Evolutionary conservation across 2,888 invertebrate species (phyloP), one percentile per base, ranked within the genome.

Genomic region (Drosophila robusta): DNA sequence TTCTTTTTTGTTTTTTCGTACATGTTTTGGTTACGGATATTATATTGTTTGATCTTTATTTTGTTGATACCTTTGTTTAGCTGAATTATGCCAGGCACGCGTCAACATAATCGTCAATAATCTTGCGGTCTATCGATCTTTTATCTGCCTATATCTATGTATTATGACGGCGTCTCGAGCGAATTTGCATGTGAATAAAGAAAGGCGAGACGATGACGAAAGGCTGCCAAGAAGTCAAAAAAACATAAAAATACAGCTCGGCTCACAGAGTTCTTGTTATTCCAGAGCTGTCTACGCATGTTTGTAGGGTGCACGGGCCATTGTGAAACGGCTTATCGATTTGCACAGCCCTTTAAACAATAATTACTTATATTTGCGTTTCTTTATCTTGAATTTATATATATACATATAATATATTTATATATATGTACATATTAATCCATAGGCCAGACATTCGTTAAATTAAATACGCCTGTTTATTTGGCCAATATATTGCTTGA

Each of bases 81-180:
- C 18, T 18, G 7, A 29, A 49, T 39, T 56, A 84, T 86, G 80
- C 80, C 69, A 74, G 74, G 64, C 83, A 88, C 77, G 89, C 80
- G 61, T 64, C 70, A 73, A 44, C 79, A 85, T 78, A 72, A 75
- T 78, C 60, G 51, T 73, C 78, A 78, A 73, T 78, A 70, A 61
- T 69, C 49, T 55, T 56, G 57, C 52, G 55, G 45, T 74, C 45
- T 42, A 73, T 64, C 50, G 73, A 51, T 64, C 32, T 64, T 54
- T 75, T 61, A 64, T 73, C 55, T 58, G 69, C 38, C 64, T 52
- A 75, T 68, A 68, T 65, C 56, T 65, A 77, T 64, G 56, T 24
- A 32, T 29, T 24, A 41, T 72, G 73, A 72, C 54, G 60, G 11
- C 32, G 68, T 50, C 46, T 34, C 34, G 24, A 4, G 9, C 36